These are phyloP conservation scores for Antigone vipio DNA, from an alignment of 2,113 vertebrate genomes.

Conservation along the genomic window DNA sequence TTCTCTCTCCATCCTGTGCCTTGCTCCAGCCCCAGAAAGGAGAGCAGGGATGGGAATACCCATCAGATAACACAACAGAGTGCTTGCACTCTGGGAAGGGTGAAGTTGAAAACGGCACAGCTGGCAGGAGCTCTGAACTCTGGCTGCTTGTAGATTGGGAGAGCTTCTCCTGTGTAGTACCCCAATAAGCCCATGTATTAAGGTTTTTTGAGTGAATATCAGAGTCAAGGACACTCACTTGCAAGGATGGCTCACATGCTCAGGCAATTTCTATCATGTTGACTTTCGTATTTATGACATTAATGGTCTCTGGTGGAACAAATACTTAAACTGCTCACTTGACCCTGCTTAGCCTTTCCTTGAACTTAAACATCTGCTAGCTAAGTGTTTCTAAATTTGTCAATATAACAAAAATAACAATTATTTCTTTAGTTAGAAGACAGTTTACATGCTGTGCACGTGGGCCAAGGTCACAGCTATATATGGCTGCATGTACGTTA, in stretches of 20 bases:
- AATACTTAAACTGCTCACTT: neutral
- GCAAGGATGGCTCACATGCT: neutral
- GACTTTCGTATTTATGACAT: neutral
- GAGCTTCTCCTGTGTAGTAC: neutral
- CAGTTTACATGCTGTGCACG: neutral
- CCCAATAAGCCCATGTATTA: neutral
- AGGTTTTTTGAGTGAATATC: neutral
- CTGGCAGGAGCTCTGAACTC: neutral
- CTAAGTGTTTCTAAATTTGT: neutral
- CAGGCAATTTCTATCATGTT: neutral
- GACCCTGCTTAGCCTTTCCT: neutral
- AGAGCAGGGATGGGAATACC: neutral
- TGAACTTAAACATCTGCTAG: neutral
- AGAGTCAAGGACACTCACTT: neutral
- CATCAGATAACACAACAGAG: too few species aligned
- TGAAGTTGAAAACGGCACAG: accelerated
- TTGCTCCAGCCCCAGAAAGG: neutral
- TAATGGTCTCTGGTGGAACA: neutral
- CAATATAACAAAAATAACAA: neutral
- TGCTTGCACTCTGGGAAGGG: neutral
- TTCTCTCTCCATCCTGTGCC: neutral
- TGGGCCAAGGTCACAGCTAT: neutral
- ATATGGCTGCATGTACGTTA: too few species aligned
- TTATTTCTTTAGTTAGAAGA: neutral
- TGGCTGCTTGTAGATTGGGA: neutral